phyloP scores from a whole-genome alignment of 1,140 invertebrate genomes.

The Zaprionus ornatus region DNA sequence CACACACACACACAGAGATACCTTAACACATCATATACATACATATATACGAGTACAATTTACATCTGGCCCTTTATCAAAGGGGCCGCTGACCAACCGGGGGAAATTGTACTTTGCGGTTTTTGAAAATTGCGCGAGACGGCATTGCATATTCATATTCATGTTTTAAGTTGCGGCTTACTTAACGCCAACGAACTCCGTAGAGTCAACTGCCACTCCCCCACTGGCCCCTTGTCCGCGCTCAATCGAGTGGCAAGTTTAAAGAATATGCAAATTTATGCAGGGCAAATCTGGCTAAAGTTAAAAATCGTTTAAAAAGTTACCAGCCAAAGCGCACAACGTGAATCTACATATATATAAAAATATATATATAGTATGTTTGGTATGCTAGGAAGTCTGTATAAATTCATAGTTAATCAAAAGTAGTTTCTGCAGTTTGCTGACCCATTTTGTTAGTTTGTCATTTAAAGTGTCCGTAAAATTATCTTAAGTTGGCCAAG shows the following conservation, averaged over 20 bases:
- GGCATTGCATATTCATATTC: constrained; percentile 75
- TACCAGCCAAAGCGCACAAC: neutral
- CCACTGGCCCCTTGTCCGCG: neutral
- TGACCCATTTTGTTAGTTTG: constrained; percentile 6
- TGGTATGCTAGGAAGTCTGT: neutral
- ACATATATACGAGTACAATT: constrained; percentile 14
- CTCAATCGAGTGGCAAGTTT: constrained; percentile 44
- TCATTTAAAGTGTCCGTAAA: neutral
- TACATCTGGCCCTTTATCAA: constrained; percentile 13
- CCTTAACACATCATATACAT: neutral
- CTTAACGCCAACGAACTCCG: constrained; percentile 29
- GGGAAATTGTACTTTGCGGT: constrained; percentile 72
- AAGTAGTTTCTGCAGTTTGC: neutral
- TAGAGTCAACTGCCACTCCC: too few relatives aligned
- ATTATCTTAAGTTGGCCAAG: neutral
- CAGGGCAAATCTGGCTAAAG: constrained; percentile 21
- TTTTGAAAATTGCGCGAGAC: constrained; percentile 51
- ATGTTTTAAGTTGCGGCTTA: constrained; percentile 47
- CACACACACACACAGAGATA: constrained; percentile 30
- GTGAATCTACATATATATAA: too few relatives aligned
- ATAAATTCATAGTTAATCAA: constrained; percentile 7
- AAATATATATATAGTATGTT: neutral
- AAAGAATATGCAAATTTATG: constrained; percentile 65
- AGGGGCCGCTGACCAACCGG: constrained; percentile 37
- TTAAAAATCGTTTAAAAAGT: constrained; percentile 10